phyloP scores from a whole-genome alignment of 2,113 vertebrate species.

The Isichthys henryi region DNA sequence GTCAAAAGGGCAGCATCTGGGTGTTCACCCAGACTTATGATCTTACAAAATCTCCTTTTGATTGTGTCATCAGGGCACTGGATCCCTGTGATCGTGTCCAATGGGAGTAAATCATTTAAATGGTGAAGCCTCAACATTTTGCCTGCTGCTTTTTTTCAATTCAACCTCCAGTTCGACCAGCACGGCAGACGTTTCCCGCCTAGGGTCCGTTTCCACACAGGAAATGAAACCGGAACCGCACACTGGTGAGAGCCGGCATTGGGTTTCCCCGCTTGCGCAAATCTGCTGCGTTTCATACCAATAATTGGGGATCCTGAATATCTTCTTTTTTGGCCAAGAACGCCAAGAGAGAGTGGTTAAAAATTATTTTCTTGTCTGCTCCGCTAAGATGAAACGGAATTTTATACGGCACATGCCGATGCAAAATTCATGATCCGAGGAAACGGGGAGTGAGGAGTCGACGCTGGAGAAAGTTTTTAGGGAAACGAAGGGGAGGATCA shows the following conservation, averaged over 20 bases:
- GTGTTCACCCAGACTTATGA: not conserved
- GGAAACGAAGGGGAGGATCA: not conserved
- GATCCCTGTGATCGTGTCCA: not conserved
- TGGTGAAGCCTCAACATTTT: not conserved
- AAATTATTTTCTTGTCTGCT: not conserved
- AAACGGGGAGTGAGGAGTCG: not conserved
- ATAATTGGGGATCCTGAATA: not conserved
- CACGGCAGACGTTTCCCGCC: not conserved
- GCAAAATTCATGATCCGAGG: slow-evolving; percentile 6
- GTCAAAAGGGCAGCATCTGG: not conserved
- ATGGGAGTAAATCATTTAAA: not conserved
- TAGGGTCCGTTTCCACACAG: not conserved
- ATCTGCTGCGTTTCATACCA: not conserved
- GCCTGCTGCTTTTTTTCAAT: not conserved
- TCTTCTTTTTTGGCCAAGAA: not conserved
- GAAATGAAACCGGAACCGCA: not conserved
- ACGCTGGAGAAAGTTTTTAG: not conserved
- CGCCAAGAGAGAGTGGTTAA: not conserved
- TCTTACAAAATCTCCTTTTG: not conserved
- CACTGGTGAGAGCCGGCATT: not conserved
- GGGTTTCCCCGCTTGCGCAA: not conserved
- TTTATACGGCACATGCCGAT: not conserved
- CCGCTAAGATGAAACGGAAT: not conserved
- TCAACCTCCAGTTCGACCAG: not conserved
- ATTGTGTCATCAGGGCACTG: not conserved